phyloP scores from a whole-genome alignment of 2,888 invertebrate species.

The Caenorhabditis wallacei region DNA sequence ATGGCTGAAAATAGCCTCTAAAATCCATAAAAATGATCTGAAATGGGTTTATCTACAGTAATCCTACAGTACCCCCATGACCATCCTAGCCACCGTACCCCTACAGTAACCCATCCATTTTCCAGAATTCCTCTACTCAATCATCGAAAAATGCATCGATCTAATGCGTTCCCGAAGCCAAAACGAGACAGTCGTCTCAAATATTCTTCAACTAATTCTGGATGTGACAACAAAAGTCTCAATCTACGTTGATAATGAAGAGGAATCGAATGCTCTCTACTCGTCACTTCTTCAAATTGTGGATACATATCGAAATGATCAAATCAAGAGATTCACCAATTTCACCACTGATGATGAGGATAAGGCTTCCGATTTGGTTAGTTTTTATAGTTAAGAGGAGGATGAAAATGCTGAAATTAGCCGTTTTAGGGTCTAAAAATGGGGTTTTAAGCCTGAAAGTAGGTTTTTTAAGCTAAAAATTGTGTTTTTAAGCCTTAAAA shows the following conservation, averaged over 20 bases:
- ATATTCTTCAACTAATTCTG: conserved; percentile 75
- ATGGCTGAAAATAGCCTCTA: not conserved
- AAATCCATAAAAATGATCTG: too few species aligned
- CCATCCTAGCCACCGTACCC: not conserved
- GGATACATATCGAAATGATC: conserved; percentile 67
- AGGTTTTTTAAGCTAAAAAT: too few species aligned
- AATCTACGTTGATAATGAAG: conserved; percentile 73
- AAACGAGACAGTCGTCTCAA: conserved; percentile 72
- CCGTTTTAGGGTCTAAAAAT: too few species aligned
- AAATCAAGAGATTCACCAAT: conserved; percentile 61
- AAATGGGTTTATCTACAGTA: too few species aligned
- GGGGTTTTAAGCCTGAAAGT: too few species aligned
- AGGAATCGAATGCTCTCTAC: conserved; percentile 66
- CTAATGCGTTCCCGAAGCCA: conserved; percentile 70
- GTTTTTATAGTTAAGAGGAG: not conserved
- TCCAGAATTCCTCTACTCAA: conserved; percentile 75
- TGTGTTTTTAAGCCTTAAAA: too few species aligned
- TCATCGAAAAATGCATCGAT: conserved; percentile 69
- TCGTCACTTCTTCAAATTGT: conserved; percentile 66
- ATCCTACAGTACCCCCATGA: too few species aligned
- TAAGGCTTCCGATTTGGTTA: conserved; percentile 70
- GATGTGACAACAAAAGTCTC: conserved; percentile 76
- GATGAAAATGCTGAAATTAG: too few species aligned
- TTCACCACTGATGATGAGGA: conserved; percentile 70
- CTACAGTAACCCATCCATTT: not conserved